These are phyloP conservation scores for Phymanthus crucifer DNA, from an alignment of 92 coral and sea anemone genomes.

Conservation along the genomic window DNA sequence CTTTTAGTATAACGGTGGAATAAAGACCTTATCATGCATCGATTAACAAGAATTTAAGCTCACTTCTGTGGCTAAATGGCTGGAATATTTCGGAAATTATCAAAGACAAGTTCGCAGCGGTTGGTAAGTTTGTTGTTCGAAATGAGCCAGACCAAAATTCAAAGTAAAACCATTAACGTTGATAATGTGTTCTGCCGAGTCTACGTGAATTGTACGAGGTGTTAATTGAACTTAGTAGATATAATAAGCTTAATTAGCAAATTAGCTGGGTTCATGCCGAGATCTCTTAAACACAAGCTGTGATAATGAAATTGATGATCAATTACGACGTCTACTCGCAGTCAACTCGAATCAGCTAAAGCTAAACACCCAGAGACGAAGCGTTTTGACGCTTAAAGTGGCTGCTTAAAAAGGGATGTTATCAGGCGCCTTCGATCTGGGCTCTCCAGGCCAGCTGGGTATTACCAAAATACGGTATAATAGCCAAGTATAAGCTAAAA, in stretches of 20 bases:
- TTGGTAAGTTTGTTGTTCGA: not conserved
- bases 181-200: not conserved
- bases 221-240: not conserved
- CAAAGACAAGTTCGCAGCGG: conserved; percentile 30
- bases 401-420: not conserved
- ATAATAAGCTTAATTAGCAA: not conserved
- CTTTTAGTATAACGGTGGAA: not conserved
- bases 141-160: not conserved
- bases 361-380: not conserved
- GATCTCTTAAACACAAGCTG: conserved; percentile 4
- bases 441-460: not conserved
- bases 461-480: too few relatives aligned
- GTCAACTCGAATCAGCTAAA: not conserved
- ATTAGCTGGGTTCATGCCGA: not conserved
- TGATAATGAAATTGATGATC: not conserved
- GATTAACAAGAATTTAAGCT: conserved; percentile 1
- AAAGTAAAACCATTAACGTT: not conserved
- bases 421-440: not conserved
- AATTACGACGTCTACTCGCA: not conserved
- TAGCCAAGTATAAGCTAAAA: too few relatives aligned
- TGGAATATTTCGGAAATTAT: conserved; percentile 22
- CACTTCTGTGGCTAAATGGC: not conserved
- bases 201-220: not conserved
- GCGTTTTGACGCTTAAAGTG: not conserved
- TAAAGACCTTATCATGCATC: not conserved